These are phyloP conservation scores for Penaeus chinensis DNA, from an alignment of 1,140 invertebrate species.

Conservation along the genomic window DNA sequence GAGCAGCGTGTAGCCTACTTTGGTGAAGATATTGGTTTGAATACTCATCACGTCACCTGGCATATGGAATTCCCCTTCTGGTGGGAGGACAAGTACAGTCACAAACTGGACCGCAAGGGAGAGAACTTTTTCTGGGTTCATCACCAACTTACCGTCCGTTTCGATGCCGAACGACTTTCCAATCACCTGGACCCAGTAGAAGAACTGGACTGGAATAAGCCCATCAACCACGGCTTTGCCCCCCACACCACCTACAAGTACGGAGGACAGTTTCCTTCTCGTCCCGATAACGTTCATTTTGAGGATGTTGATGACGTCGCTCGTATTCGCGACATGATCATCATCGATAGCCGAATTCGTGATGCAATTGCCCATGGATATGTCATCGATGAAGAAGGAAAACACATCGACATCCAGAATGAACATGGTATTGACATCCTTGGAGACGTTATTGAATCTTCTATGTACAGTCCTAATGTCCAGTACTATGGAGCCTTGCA, in stretches of 20 bases:
- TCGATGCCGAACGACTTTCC: slow-evolving; percentile 39
- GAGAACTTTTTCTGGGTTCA: slow-evolving; percentile 48
- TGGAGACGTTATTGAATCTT: slow-evolving; percentile 40
- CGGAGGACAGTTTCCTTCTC: slow-evolving; percentile 40
- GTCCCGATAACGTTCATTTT: slow-evolving; percentile 30
- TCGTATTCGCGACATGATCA: slow-evolving; percentile 35
- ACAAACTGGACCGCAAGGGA: slow-evolving; percentile 46
- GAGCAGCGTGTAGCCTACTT: slow-evolving; percentile 54
- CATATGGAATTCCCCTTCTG: slow-evolving; percentile 55
- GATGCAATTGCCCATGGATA: slow-evolving; percentile 44
- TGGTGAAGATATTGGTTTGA: slow-evolving; percentile 53
- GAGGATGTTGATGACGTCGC: slow-evolving; percentile 35
- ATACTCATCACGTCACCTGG: slow-evolving; percentile 50
- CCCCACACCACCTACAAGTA: slow-evolving; percentile 45
- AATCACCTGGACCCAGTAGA: slow-evolving; percentile 37
- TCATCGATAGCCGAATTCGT: slow-evolving; percentile 19
- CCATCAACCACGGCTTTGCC: slow-evolving; percentile 37
- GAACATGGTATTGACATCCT: slow-evolving; percentile 26
- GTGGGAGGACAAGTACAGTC: slow-evolving; percentile 30
- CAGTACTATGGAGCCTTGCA: slow-evolving; percentile 41
- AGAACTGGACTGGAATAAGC: slow-evolving; percentile 31
- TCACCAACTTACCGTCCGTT: slow-evolving; percentile 41
- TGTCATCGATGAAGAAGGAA: slow-evolving; percentile 1
- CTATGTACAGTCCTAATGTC: slow-evolving; percentile 36
- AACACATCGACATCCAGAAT: slow-evolving; percentile 16